Conservation (phyloP, 2,113 vertebrate species). For the Ondatra zibethicus region DNA sequence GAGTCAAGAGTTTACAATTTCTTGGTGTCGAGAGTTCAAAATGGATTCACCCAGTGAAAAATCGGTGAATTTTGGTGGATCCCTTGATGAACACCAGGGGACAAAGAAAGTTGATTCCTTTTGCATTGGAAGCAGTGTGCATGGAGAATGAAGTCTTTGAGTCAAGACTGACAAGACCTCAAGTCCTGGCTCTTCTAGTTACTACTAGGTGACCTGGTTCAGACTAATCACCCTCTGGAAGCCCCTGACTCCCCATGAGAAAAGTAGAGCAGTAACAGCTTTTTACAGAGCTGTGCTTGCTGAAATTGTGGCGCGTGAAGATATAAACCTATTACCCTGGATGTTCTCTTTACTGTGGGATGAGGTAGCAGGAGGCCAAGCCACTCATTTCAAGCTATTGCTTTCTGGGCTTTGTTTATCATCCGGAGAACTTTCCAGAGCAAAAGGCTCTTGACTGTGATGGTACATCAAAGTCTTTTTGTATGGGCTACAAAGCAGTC, state of each 20-base stretch:
- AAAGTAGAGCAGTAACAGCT: background rate
- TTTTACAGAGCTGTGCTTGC: background rate
- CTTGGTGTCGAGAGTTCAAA: slow-evolving; percentile 5
- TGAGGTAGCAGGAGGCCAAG: background rate
- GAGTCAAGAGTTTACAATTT: slow-evolving; percentile 45
- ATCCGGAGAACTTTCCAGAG: background rate
- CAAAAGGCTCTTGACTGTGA: background rate
- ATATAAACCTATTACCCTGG: background rate
- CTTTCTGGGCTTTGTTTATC: background rate
- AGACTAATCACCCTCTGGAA: background rate
- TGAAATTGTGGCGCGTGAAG: slow-evolving; percentile 3
- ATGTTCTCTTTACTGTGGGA: background rate
- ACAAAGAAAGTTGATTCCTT: background rate
- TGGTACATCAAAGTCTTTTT: background rate
- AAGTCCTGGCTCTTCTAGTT: background rate
- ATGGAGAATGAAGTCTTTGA: slow-evolving; percentile 42
- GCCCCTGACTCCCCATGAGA: slow-evolving; percentile 7
- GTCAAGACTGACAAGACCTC: slow-evolving; percentile 26
- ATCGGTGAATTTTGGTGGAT: background rate
- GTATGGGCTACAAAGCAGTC: background rate
- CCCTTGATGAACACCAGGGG: background rate
- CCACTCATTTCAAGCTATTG: background rate
- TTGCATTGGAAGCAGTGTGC: background rate
- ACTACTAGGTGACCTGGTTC: background rate
- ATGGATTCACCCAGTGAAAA: slow-evolving; percentile 51